Percentiles rank a stretch among this genome's conserved stretches.
Conservation (phyloP, 2,797 vertebrate species). For the Rallus crepitans region DNA sequence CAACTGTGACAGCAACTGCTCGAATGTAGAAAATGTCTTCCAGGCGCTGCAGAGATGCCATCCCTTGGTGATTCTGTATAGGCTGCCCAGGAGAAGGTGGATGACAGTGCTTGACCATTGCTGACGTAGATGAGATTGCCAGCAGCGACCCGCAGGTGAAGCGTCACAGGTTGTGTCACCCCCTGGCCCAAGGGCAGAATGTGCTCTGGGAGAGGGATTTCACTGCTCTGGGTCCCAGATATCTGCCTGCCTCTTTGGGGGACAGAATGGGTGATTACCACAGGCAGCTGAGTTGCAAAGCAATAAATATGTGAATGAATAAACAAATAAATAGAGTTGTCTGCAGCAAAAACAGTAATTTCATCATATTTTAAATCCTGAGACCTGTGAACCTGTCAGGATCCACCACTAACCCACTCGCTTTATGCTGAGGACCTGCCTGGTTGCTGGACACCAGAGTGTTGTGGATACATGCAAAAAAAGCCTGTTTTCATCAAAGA, state of each 20-base stretch:
- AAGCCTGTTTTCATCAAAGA: neutral
- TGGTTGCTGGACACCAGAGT: neutral
- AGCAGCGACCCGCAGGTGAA: neutral
- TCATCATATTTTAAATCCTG: neutral
- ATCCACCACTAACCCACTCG: neutral
- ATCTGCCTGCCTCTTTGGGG: neutral
- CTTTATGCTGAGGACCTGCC: neutral
- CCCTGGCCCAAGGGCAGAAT: accelerated
- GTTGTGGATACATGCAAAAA: neutral
- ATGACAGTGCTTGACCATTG: neutral
- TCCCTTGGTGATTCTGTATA: accelerated
- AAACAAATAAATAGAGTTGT: neutral
- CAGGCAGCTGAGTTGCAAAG: neutral
- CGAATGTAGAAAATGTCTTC: accelerated
- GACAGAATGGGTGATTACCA: neutral
- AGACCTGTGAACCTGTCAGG: neutral
- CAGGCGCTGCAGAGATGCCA: neutral
- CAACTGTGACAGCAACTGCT: neutral
- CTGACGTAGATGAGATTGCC: accelerated
- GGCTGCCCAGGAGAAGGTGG: neutral
- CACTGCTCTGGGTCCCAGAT: neutral
- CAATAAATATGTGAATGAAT: neutral
- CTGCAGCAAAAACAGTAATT: neutral
- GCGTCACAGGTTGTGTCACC: accelerated
- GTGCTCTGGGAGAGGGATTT: neutral